Base-by-base conservation (phyloP, 2,888 invertebrate species). In the Panzeria rudis region DNA sequence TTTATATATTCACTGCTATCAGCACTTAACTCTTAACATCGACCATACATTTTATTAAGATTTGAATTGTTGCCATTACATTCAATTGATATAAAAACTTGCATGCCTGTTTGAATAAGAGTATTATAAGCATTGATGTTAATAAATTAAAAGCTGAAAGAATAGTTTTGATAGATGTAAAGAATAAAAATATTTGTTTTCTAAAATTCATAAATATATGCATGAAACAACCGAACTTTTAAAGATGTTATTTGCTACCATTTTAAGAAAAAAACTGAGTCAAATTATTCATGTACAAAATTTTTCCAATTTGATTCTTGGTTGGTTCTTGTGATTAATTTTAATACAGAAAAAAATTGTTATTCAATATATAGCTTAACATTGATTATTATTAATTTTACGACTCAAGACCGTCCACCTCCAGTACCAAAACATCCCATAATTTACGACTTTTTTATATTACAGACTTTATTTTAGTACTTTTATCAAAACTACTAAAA, bases 31-130 rank as follows among this genome's bases (percentile, higher is more conserved):
- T 50, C 38, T 56, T 29, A 8, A n/a, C 23, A 59, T 38, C 15
- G n/a, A 32, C 25, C 9, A 61, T 52, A 69, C 61, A 61, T 50
- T 52, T 17, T 25, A 20, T 11, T 59, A 25, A 9, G 61, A 69
- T 69, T 68, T 56, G 13, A 77, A 68, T 68, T 59, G 38, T 47
- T 68, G 56, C 64, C 76, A 35, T 68, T 68, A 15, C n/a, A 50
- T n/a, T n/a, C n/a, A n/a, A n/a, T n/a, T n/a, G n/a, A n/a, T n/a
- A 47, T 29, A 50, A 25, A 59, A 62, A 25, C 5, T 41, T 11
- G 5, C 1, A 8, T 29, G 15, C 29, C 29, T 15, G 5, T 59
- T 8, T 29, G 13, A 15, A 20, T 54, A 56, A 2, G 29, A 29
- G 8, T 38, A 38, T 9, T 15, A 15, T n/a, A 29, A 56, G 4